phyloP scores from a whole-genome alignment of 2,797 vertebrate species.

The Linurgus olivaceus region DNA sequence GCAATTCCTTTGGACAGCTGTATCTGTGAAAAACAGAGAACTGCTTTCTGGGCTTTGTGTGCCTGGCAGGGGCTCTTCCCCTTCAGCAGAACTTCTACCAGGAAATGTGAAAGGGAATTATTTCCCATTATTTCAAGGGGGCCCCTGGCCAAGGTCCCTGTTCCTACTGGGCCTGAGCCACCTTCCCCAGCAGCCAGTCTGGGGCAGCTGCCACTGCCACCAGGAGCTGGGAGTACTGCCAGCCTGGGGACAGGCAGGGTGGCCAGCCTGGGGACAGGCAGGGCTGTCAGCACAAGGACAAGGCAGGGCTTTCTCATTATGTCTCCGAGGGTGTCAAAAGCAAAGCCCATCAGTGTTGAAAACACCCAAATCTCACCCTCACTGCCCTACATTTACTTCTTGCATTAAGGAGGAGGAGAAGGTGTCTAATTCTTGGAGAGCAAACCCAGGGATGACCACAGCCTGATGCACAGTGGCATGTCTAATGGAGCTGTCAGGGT shows the following conservation, averaged over 20 bases:
- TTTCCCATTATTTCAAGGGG: not conserved
- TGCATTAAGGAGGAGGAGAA: not conserved
- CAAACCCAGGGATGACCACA: not conserved
- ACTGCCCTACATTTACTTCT: rapidly evolving
- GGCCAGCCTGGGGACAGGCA: not conserved
- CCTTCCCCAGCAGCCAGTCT: rapidly evolving
- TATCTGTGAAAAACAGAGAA: not conserved
- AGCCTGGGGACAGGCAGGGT: not conserved
- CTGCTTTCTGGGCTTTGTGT: not conserved
- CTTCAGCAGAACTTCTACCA: not conserved
- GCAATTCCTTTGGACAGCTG: not conserved
- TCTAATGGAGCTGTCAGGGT: not conserved
- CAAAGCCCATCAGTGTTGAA: not conserved
- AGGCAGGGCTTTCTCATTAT: not conserved
- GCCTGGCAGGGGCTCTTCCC: not conserved
- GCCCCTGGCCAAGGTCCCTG: rapidly evolving
- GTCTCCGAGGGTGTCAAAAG: not conserved
- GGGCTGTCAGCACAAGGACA: not conserved
- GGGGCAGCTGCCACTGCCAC: not conserved
- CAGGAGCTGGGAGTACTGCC: not conserved
- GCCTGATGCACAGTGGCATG: not conserved
- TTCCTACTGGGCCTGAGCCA: not conserved
- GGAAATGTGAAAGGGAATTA: not conserved
- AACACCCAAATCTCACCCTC: not conserved
- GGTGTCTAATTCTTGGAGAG: not conserved